Conservation (phyloP, 2,113 vertebrate genomes). For the Vicugna pacos region DNA sequence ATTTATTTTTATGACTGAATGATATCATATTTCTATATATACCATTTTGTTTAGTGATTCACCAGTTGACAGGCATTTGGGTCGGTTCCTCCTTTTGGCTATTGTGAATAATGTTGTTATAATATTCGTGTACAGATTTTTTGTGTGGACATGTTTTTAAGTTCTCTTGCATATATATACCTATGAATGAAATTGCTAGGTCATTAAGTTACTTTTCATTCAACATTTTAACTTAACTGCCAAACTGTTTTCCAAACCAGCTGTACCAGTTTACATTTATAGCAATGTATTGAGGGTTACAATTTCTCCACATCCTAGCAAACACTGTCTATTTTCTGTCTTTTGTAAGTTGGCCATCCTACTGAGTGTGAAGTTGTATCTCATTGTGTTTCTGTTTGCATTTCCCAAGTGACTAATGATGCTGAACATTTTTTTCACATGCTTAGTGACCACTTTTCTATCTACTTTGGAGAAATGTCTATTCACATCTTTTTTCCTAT, state of each 20-base stretch:
- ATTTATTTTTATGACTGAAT: slow-evolving; percentile 16
- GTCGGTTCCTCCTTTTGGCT: neutral
- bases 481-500: neutral
- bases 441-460: neutral
- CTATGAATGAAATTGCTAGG: neutral
- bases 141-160: neutral
- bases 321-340: neutral
- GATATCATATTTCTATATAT: neutral
- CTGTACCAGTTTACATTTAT: neutral
- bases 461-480: slow-evolving; percentile 5
- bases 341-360: neutral
- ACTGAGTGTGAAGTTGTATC: neutral
- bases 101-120: neutral
- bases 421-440: neutral
- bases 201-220: neutral
- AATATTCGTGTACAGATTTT: neutral
- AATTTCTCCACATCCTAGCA: neutral
- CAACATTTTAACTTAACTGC: neutral
- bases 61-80: neutral
- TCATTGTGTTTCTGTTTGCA: neutral
- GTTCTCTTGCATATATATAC: neutral
- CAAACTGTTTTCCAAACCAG: neutral
- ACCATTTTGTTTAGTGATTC: neutral
- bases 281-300: neutral
- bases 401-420: neutral